phyloP scores from a whole-genome alignment of 2,797 vertebrate genomes.

The Bovichtus diacanthus region DNA sequence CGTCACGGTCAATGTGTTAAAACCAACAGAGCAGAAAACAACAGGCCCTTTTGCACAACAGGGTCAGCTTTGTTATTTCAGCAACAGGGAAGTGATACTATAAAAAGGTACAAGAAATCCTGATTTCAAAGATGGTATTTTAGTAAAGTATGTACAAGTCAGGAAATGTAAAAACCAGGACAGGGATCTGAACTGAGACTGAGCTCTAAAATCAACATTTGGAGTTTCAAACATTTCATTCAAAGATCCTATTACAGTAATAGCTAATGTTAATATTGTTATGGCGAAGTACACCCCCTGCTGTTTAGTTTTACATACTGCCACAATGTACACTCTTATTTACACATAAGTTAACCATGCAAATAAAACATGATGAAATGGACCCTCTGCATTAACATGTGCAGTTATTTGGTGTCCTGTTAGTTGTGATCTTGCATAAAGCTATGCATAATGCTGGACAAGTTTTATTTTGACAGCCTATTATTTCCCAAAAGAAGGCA shows the following conservation, averaged over 20 bases:
- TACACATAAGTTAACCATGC: neutral
- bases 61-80: constrained; percentile 28
- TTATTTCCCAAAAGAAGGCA: neutral
- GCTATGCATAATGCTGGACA: neutral
- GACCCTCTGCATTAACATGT: neutral
- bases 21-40: constrained; percentile 69
- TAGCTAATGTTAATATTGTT: neutral
- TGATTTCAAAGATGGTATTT: neutral
- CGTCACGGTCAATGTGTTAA: constrained; percentile 72
- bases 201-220: neutral
- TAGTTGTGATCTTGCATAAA: neutral
- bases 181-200: neutral
- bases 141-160: neutral
- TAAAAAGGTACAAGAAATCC: neutral
- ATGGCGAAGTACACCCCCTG: constrained; percentile 57
- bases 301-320: constrained; percentile 27
- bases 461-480: constrained; percentile 7
- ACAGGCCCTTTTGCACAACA: constrained; percentile 53
- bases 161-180: neutral
- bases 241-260: constrained; percentile 10
- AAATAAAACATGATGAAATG: neutral
- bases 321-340: neutral
- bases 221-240: constrained; percentile 14
- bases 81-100: constrained; percentile 3
- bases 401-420: neutral